Evolutionary conservation across 2,888 invertebrate species (phyloP), one percentile per base, ranked within the genome.

Genomic region (Boloria euphrosyne): DNA sequence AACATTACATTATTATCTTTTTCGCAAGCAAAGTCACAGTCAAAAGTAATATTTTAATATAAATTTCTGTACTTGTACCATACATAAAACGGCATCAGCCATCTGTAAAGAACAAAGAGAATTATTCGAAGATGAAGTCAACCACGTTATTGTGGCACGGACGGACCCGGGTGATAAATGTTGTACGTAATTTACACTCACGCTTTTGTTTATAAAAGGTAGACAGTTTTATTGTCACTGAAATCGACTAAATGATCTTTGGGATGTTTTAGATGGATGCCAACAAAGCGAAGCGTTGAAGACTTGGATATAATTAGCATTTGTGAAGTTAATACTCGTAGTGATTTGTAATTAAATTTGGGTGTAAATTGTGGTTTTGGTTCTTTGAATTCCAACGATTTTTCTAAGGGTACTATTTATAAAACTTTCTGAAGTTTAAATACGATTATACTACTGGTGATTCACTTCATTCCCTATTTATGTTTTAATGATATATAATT

Each of bases 41-140:
- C 31, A 31, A 31, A 27, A 31, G 1, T 31, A 6, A 6, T 31
- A 31, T 31, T 6, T 6, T 6, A 31, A 31, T 31, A 31, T 31
- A 31, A 31, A 31, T 14, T 18, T 14, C 7, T 74, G n/a, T 5
- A 72, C 77, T 83, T 86, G 65, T 0, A 72, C 77, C 82, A 77
- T 60, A 71, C 68, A 65, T 80, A 75, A 73, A 84, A 84, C 81
- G 73, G 83, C 85, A 84, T 82, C 85, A 76, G 80, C 82, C 80
- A 79, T 80, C 81, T 81, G 81, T 81, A 83, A 82, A 84, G 85
- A 88, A 91, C 91, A 91, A 91, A 91, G 91, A 83, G 85, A 90
- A 91, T 91, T 89, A 90, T 91, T 89, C 82, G 84, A 89, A 87
- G 87, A 91, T 91, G 90, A 90, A 91, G 90, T 90, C 90, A 90